phyloP scores from a whole-genome alignment of 2,888 invertebrate species.

The Drosophila fulvimacula region DNA sequence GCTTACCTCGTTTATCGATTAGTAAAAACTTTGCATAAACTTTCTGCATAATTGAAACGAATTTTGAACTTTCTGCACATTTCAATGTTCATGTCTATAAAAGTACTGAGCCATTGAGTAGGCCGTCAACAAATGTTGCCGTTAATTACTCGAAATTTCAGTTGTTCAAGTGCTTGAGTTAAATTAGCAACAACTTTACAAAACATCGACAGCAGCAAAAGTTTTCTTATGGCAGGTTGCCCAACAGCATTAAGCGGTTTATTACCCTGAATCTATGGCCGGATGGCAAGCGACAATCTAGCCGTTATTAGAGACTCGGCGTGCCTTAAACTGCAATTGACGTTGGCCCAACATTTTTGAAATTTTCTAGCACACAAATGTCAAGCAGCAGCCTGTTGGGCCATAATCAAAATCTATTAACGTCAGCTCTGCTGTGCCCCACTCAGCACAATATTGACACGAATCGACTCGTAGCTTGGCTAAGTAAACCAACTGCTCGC shows the following conservation, averaged over 20 bases:
- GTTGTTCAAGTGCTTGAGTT: conserved; percentile 62
- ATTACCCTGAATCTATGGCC: conserved; percentile 35
- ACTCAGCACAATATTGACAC: conserved; percentile 48
- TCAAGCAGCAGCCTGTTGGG: conserved; percentile 20
- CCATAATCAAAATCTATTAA: conserved; percentile 57
- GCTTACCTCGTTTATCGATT: conserved; percentile 62
- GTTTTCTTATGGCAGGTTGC: conserved; percentile 46
- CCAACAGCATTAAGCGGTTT: conserved; percentile 58
- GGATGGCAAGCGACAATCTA: conserved; percentile 24
- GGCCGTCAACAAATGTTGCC: conserved; percentile 47
- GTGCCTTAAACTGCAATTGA: conserved; percentile 41
- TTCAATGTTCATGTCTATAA: conserved; percentile 59
- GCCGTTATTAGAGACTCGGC: conserved; percentile 24
- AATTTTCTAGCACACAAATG: conserved; percentile 30
- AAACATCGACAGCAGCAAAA: conserved; percentile 75
- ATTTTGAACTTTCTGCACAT: conserved; percentile 43
- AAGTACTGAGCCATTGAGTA: conserved; percentile 27
- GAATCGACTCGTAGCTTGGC: conserved; percentile 45
- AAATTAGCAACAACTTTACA: conserved; percentile 76
- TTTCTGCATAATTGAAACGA: conserved; percentile 61
- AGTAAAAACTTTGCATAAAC: conserved; percentile 39
- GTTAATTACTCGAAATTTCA: conserved; percentile 72
- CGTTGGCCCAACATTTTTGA: conserved; percentile 33
- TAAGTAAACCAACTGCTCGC: conserved; percentile 36
- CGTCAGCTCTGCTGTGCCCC: conserved; percentile 31